Conservation (phyloP, 2,888 invertebrate genomes). For the Heliconius sara region DNA sequence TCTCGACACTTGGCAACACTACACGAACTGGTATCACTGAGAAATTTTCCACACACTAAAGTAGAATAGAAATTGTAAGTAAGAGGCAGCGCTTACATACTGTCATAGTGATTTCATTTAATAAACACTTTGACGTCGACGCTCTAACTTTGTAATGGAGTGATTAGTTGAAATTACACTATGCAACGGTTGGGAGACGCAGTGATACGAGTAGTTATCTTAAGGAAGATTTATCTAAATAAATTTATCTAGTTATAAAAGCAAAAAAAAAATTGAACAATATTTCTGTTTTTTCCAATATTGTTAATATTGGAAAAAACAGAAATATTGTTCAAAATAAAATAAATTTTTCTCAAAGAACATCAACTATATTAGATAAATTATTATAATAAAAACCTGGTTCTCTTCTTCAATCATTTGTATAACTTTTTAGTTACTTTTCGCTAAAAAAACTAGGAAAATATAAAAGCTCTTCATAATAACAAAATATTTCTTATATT, state of each 20-base stretch:
- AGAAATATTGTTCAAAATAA: too few species aligned
- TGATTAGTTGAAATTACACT: conserved; percentile 27
- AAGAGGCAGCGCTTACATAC: conserved; percentile 32
- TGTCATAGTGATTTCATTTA: conserved; percentile 37
- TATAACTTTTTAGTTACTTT: too few species aligned
- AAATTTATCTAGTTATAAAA: background rate
- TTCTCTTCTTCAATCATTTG: too few species aligned
- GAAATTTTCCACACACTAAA: conserved; percentile 40
- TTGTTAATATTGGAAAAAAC: too few species aligned
- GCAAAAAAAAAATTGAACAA: too few species aligned
- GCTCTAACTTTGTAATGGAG: conserved; percentile 44
- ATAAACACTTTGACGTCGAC: conserved; percentile 35
- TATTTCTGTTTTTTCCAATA: too few species aligned
- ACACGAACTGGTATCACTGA: background rate
- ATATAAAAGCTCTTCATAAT: too few species aligned
- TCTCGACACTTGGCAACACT: background rate
- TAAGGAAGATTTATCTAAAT: background rate
- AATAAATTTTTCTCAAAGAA: background rate
- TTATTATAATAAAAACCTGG: too few species aligned
- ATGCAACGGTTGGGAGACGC: background rate
- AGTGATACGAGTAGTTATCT: background rate
- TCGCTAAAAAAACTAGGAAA: too few species aligned
- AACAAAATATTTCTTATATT: too few species aligned
- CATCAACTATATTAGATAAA: too few species aligned
- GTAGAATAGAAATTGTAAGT: conserved; percentile 9